Base-by-base conservation (phyloP, 2,113 vertebrate species). In the Rhinopithecus roxellana region DNA sequence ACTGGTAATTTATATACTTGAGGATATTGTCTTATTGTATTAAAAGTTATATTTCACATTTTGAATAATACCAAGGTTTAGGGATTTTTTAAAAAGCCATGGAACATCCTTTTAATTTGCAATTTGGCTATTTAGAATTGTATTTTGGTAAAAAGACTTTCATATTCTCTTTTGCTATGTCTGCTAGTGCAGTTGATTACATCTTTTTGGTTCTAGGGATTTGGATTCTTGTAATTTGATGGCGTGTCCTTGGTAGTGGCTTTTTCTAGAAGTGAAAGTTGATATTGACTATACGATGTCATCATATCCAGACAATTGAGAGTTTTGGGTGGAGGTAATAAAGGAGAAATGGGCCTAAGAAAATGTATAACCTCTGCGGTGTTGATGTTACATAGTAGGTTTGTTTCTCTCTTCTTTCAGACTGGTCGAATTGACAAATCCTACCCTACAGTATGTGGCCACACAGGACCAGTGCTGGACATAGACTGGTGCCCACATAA, bases 401-500 rank as follows among this genome's bases (percentile, higher is more conserved):
- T 43, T 95, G 4, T 93, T 40, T 85, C 3, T 93, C 87, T 98
- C 95, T 90, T 97, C 67, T 74, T 95, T 72, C 98, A 99, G 99
- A 98, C 99, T 1, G 99, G 99, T 93, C 99, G 99, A 96, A 99
- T 99, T 95, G 99, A 99, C 98, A 99, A 99, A 98, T 99, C 99
- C 94, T 99, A 99, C 98, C 99, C 99, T 27, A 99, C 99, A 35
- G 99, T 99, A 92, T 99, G 99, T 93, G 99, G 99, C 45, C 99
- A 99, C 98, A 99, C 99, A 6, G 99, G 99, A 69, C 99, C 99
- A 0, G 99, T 99, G 98, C 98, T 99, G 78, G 99, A 99, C 98
- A 99, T 99, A 13, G 99, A 99, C 30, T 99, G 99, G 99, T 99
- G 99, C 95, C 99, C 99, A 52, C 99, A 99, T 89, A 99, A 99